Evolutionary conservation across 2,888 invertebrate genomes (phyloP), one percentile per base, ranked within the genome.

Genomic region (Drosophila melanocephala): DNA sequence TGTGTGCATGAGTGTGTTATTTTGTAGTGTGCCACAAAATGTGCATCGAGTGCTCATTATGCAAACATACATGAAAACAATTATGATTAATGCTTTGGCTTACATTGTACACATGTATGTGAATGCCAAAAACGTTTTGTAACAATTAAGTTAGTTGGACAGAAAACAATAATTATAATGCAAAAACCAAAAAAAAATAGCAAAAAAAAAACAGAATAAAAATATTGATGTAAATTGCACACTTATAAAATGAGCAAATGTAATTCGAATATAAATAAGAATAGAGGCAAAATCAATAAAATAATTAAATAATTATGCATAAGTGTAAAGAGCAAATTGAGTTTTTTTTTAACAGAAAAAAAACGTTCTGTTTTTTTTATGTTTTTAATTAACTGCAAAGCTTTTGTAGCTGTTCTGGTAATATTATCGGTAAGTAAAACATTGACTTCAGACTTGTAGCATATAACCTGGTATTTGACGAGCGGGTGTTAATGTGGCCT

Each of bases 131-230:
- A 50, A 58, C 61, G 47, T 85, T 75, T 80, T 82, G 77, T 81
- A 87, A 79, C 74, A 78, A 80, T 80, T 91, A 89, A 88, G 90
- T 78, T 89, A 81, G 79, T 89, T 91, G 87, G 92, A 92, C 91
- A 88, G 71, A 87, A 91, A 87, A 92, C 91, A 91, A 91, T 91
- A 91, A 92, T 74, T 81, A 80, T 83, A 87, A 78, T 77, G 80
- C 67, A 71, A 71, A 87, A 74, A 59, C 44, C 50, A 44, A 37
- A 60, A 16, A 28, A 32, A 42, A 53, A 58, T 32, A 30, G 42
- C 47, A 52, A n/a, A 52, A 33, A 22, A 33, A 53, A 53, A 53
- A 53, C 12, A 12, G 4, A 33, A 33, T 12, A 65, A 47, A 16
- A 7, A 51, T 61, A 79, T 83, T 59, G 50, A 75, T 75, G 72